Conservation (phyloP, 1,140 invertebrate genomes). For the Brachionus sp. region DNA sequence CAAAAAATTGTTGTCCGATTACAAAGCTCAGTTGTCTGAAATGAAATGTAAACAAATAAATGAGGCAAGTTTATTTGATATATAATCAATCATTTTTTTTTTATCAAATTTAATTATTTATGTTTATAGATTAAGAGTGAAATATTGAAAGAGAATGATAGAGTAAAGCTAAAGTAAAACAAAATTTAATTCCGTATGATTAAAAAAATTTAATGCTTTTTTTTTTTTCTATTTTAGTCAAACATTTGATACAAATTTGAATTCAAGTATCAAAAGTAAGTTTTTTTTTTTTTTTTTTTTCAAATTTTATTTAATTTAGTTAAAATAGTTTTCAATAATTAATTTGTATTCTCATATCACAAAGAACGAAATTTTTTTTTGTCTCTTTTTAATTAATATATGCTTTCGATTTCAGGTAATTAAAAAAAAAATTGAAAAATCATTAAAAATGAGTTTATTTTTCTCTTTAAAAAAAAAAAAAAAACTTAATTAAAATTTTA, state of each 20-base stretch:
- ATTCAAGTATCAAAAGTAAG: not conserved
- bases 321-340: not conserved
- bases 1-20: conserved; percentile 34
- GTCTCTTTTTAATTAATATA: not conserved
- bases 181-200: not conserved
- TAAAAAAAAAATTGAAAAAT: no score
- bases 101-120: not conserved
- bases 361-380: not conserved
- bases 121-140: conserved; percentile 36
- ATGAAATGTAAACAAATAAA: conserved; percentile 25
- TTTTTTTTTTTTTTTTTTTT: not conserved
- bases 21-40: conserved; percentile 19
- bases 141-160: conserved; percentile 39
- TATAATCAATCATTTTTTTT: not conserved
- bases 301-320: not conserved
- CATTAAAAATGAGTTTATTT: no score
- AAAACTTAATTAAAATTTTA: no score
- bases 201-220: not conserved
- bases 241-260: not conserved
- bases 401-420: no score
- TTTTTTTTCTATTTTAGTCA: not conserved
- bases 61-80: conserved; percentile 1
- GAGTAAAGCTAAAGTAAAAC: not conserved
- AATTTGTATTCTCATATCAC: not conserved
- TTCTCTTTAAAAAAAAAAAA: no score